Conservation (phyloP, 2,888 invertebrate genomes). For the Tanypteryx hageni region DNA sequence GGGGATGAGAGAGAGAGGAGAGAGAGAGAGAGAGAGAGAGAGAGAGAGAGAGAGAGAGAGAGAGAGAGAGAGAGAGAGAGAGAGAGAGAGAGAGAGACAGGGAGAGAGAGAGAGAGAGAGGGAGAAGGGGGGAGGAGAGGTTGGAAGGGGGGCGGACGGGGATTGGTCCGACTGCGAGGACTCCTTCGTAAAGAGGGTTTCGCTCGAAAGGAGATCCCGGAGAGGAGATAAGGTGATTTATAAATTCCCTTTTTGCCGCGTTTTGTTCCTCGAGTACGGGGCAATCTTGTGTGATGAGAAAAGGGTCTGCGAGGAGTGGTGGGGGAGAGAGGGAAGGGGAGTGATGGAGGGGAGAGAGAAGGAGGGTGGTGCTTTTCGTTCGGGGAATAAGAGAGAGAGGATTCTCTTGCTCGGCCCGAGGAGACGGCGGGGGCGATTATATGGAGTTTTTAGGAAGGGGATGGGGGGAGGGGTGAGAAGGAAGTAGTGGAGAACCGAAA, state of each 20-base stretch:
- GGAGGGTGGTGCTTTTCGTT: background rate
- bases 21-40: background rate
- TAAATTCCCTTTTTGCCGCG: constrained; percentile 23
- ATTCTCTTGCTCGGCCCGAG: background rate
- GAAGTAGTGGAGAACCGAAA: background rate
- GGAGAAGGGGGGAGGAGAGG: background rate
- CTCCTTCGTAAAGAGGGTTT: background rate
- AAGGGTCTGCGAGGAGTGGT: background rate
- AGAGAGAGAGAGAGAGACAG: background rate
- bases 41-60: background rate
- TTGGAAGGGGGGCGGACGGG: background rate
- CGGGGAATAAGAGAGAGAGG: background rate
- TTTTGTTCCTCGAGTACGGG: constrained; percentile 12
- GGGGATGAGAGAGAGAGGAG: too few relatives aligned
- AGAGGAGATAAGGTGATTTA: constrained; percentile 35
- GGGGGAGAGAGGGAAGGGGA: background rate
- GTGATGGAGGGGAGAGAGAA: background rate
- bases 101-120: background rate
- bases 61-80: background rate
- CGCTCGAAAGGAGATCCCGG: background rate
- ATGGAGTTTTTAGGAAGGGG: background rate
- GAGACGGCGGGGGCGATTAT: background rate
- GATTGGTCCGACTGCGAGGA: background rate
- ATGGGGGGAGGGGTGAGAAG: background rate
- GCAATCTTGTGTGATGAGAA: constrained; percentile 53